Evolutionary conservation across 2,888 invertebrate genomes (phyloP), one percentile per base, ranked within the genome.

Genomic region (Dorcus parallelipipedus): DNA sequence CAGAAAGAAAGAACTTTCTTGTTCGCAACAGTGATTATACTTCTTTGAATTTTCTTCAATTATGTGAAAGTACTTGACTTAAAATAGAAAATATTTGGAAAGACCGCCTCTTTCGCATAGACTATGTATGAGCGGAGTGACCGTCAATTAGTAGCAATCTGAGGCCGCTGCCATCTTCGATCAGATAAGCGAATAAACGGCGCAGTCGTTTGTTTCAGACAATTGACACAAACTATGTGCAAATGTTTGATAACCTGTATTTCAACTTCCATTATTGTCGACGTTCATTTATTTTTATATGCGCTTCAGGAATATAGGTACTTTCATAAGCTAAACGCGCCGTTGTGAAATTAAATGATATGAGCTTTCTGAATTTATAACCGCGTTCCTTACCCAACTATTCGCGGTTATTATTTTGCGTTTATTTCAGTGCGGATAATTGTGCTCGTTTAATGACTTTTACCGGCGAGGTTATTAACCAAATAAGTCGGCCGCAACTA

Each of bases 171-270:
- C 71, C 71, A 73, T 71, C 71, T 70, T 66, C 67, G 69, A 73
- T 75, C 73, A 72, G 72, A 73, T 74, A 74, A 72, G 59, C 62
- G 64, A 64, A 62, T 60, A 59, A 64, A 62, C 60, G 59, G 63
- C 54, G 61, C 65, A 67, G 70, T 72, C 74, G 72, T 74, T 73
- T 74, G 73, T 74, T 73, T 72, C 71, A 66, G 68, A 70, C 74
- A 74, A 74, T 75, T 75, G 73, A 72, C 74, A 70, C 73, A 74
- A 75, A 75, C 73, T 73, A 72, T 68, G 75, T 74, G 73, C 73
- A 73, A 75, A 74, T 73, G 73, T 74, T 75, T 73, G 72, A 74
- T 75, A 74, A 75, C 74, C 73, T 69, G 74, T 73, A 75, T 73
- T 73, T 73, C 74, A 72, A 73, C 73, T 73, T 72, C 73, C 73